Base-by-base conservation (phyloP, 2,888 invertebrate species). In the Thereva nobilitata region DNA sequence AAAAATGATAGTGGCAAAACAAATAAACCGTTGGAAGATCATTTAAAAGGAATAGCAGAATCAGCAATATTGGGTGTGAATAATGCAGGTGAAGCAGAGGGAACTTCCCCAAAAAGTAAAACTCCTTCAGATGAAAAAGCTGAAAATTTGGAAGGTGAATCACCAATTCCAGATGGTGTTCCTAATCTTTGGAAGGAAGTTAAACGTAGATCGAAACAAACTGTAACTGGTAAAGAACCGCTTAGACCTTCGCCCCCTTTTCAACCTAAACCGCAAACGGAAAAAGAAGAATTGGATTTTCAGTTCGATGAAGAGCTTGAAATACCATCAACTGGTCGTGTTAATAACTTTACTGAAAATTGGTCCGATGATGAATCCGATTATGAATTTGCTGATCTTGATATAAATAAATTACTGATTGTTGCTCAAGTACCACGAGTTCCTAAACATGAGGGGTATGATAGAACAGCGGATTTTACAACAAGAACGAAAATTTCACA, bases 221-320 rank as follows among this genome's bases (percentile, higher is more conserved):
- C 78, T 74, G 76, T 77, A 23, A 84, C 84, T n/a, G 84, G 84
- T 73, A 81, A 81, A 77, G 81, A 81, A 76, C 78, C 76, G 75
- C 76, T 76, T 75, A 56, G 47, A 12, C 9, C 37, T 70, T 74
- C 71, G 73, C 76, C 49, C n/a, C 74, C 77, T 82, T 52, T 75
- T 70, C 69, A 61, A 52, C 59, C 68, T 23, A 71, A 71, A 53
- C 70, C 67, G 12, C 70, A 71, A 73, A 73, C 70, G 64, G 81
- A 80, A 78, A 85, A 87, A 71, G 95, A 96, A 81, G 96, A 96
- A 79, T 83, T 97, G 72, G 95, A 96, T 80, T 98, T 98, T 83
- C 93, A 95, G 83, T 94, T 98, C 78, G 97, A 98, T 78, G 97
- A 97, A 83, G 98, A 98, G 80, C 83, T 97, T 70, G 93, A 94